Evolutionary conservation across 2,797 vertebrate species (phyloP), one percentile per base, ranked within the genome.

Genomic region (Chaetophractus vellerosus): DNA sequence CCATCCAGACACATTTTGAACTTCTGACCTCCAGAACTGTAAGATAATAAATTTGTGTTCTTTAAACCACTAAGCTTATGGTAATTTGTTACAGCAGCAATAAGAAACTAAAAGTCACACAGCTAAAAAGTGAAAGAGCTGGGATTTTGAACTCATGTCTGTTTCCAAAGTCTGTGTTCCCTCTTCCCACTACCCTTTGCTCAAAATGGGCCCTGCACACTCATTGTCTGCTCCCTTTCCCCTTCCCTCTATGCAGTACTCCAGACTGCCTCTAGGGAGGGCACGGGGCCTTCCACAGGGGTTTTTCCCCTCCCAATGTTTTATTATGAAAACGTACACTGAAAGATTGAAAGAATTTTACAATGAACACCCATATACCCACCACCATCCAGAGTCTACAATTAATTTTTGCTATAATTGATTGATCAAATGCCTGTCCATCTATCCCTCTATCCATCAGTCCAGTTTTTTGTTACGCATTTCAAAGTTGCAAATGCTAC

Each of bases 321-420:
- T 92, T 76, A 90, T 90, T 81, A 57, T 90, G 80, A 71, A 88
- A 90, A 61, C 5, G 55, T 69, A 59, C 33, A 91, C 26, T 50
- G 92, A 96, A 84, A 93, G 50, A 21, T 6, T 19, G 11, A 84
- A 91, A 68, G 19, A 59, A 24, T 57, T 95, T 41, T 88, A 45
- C 26, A 64, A 8, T 66, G 80, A 92, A 84, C 31, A 85, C 12
- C 26, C 24, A 79, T 84, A 89, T 55, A 88, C 11, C 59, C 23
- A 57, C 18, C 24, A 74, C 15, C 48, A 93, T 55, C 19, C 19
- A 74, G 48, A 81, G 31, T 69, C 71, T 84, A 80, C 19, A 88
- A 59, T 88, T 87, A 82, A 71, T 83, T 84, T 94, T 91, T 94
- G 48, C 45, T 66, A 2, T 93, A 71, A 52, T 88, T 91, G 14